Evolutionary conservation across 37 sponge, comb jelly and placozoan species (phyloP), one percentile per base, ranked within the genome.

Genomic region (Dysidea cf. avara): DNA sequence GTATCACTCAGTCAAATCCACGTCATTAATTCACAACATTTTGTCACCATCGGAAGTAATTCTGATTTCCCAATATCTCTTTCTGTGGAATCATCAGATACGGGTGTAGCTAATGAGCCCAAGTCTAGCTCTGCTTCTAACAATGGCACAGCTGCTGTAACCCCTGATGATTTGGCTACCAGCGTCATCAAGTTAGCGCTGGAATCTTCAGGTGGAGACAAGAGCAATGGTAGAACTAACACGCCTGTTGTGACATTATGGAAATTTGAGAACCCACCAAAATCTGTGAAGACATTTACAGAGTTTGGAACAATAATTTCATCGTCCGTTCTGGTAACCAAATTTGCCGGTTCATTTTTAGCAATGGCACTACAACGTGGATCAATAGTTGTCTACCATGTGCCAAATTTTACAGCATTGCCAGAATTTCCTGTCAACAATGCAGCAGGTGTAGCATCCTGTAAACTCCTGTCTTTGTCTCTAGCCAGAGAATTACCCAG

Each of bases 341-440:
- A 64, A 5, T 40, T 65, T n/a, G 85, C 73, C 0, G 73, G 61
- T 56, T 71, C 65, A 33, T 83, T 88, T 56, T 47, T 88, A 18
- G 79, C 80, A 7, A 35, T 74, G 7, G 89, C 83, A 4, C 25
- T 83, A 32, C 46, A 57, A 36, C 30, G 69, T 50, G 75, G 83
- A 16, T 36, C 47, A 0, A 68, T 88, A 18, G 83, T 79, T 39
- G 61, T 88, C 28, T 88, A 68, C 75, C 71, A 83, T 64, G 31
- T 78, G 2, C 89, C 89, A 6, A 73, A 50, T 20, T 88, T 82
- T 31, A 56, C 72, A 0, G 31, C n/a, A n/a, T n/a, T n/a, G n/a
- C n/a, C n/a, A n/a, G n/a, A n/a, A n/a, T n/a, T n/a, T n/a, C n/a
- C n/a, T n/a, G n/a, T n/a, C n/a, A n/a, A n/a, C n/a, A n/a, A n/a